A percentile compares a stretch with the other conserved stretches of the same genome.
Evolutionary conservation across 2,113 vertebrate genomes (phyloP).

Genomic region (Hassar affinis): DNA sequence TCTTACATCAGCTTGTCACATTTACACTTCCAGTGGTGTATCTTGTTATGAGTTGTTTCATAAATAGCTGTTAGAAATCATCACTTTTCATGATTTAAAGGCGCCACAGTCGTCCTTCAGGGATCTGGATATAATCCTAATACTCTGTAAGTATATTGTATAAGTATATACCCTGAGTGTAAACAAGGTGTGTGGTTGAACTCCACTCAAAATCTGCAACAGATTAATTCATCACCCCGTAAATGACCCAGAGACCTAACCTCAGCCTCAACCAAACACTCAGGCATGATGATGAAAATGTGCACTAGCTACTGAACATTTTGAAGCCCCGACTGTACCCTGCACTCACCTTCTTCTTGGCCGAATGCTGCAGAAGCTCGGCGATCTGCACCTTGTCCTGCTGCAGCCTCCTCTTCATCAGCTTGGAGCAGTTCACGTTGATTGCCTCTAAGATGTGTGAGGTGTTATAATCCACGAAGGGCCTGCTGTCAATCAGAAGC

Average conservation of each 20-base stretch:
- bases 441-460: slow-evolving; percentile 93
- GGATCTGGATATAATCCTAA: background rate
- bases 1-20: background rate
- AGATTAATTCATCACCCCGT: background rate
- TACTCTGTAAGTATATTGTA: no score
- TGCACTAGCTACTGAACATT: background rate
- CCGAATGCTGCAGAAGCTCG: slow-evolving; percentile 92
- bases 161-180: background rate
- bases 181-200: background rate
- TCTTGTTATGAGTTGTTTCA: background rate
- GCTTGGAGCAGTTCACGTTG: slow-evolving; percentile 96
- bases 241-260: background rate
- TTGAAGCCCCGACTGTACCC: background rate
- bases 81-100: background rate
- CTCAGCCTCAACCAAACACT: background rate
- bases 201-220: background rate
- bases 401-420: slow-evolving; percentile 94
- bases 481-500: slow-evolving; percentile 91
- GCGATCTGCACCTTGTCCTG: slow-evolving; percentile 93
- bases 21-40: background rate
- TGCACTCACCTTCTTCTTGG: slow-evolving; percentile 84
- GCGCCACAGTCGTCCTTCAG: background rate
- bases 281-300: background rate
- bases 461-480: slow-evolving; percentile 93
- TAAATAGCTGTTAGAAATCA: background rate